Evolutionary conservation across 2,797 vertebrate genomes (phyloP), one percentile per base, ranked within the genome.

Genomic region (Oreochromis mossambicus): DNA sequence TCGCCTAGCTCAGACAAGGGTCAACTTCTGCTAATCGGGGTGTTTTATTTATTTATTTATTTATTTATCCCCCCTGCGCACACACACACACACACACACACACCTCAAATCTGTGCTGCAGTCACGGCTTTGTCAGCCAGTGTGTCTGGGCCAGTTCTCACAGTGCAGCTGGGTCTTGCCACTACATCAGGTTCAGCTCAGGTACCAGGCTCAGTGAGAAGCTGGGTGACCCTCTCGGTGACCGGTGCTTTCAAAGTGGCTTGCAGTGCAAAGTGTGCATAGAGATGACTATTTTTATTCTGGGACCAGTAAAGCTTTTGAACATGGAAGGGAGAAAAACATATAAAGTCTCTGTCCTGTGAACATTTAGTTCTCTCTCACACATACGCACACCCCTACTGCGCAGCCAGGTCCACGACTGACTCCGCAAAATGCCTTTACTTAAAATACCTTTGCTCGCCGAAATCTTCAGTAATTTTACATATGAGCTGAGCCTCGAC

Each of bases 141-240:
- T 26, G 81, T 86, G 86, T 88, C 82, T 41, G 66, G 82, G 82
- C 84, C 86, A 80, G 82, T 77, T 91, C 58, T 85, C 84, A 43
- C 61, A 3, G 41, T 38, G 26, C 80, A 81, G 81, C 85, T 21
- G 78, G 75, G 80, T 90, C 88, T 81, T 21, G 5, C 76, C 79
- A 66, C 81, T 77, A 88, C 87, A 91, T 91, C 86, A 51, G 79
- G 79, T 86, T 94, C 91, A 90, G 6, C 70, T 83, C 80, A 79
- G 81, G 86, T 77, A 76, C 55, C 61, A 7, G 15, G 54, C 36
- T 78, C 10, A 3, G 66, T 5, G 43, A 19, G 61, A 76, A 51
- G 78, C 14, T 5, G 11, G 24, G 77, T 36, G 26, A 38, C 32
- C 48, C 70, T 19, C 75, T 51, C 46, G 3, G 21, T 15, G 79